These are phyloP conservation scores for Perithous albicinctus DNA, from an alignment of 2,888 invertebrate genomes.

Conservation along the genomic window DNA sequence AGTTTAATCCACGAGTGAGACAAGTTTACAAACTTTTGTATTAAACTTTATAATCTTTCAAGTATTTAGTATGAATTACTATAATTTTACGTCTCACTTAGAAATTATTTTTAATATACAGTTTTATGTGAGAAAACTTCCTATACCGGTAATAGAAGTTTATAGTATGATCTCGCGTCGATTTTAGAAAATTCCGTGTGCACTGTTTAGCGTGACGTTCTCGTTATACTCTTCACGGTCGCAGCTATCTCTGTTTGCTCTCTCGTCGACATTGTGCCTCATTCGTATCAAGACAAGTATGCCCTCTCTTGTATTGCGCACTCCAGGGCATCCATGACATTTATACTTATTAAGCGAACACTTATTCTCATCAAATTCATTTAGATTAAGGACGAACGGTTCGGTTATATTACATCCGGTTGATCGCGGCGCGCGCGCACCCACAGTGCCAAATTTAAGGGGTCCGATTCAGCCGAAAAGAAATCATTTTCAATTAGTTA, in stretches of 20 bases:
- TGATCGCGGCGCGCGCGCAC: conserved; percentile 10
- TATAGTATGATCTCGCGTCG: background rate
- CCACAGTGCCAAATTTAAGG: conserved; percentile 1
- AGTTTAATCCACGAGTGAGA: too few relatives aligned
- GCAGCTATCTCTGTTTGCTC: conserved; percentile 24
- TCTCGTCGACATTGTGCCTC: background rate
- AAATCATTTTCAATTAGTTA: too few relatives aligned
- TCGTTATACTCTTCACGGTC: conserved; percentile 42
- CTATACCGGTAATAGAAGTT: too few relatives aligned
- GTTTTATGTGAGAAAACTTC: too few relatives aligned
- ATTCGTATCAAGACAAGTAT: conserved; percentile 18
- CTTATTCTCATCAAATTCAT: conserved; percentile 76
- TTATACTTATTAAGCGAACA: conserved; percentile 72
- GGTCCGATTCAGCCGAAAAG: too few relatives aligned
- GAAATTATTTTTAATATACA: too few relatives aligned
- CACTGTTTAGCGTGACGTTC: conserved; percentile 18
- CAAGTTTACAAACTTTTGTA: too few relatives aligned
- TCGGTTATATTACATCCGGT: conserved; percentile 2
- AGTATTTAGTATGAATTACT: too few relatives aligned
- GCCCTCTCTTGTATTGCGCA: conserved; percentile 1
- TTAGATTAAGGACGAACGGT: conserved; percentile 59
- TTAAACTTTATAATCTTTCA: too few relatives aligned
- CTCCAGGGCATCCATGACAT: conserved; percentile 31
- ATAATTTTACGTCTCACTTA: too few relatives aligned
- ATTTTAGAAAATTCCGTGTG: conserved; percentile 11